Conservation (phyloP, 2,797 vertebrate genomes). For the Chromis chromis region DNA sequence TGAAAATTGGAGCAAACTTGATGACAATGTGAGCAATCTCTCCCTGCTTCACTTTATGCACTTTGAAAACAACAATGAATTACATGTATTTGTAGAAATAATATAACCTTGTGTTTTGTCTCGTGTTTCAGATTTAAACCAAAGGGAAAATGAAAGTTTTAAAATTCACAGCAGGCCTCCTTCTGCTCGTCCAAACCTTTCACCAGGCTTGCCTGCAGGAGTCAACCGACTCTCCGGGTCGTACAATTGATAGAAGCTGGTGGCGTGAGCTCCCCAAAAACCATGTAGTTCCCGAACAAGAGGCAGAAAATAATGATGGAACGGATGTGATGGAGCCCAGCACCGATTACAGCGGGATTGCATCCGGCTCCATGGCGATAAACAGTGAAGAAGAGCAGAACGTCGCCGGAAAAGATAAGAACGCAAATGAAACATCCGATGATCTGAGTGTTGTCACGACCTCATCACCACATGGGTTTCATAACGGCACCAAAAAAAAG, state of each 20-base stretch:
- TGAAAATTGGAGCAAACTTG: too few relatives aligned
- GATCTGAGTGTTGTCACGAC: neutral
- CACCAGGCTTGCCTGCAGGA: constrained; percentile 46
- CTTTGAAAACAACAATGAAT: neutral
- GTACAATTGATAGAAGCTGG: constrained; percentile 59
- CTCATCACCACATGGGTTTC: neutral
- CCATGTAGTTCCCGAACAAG: neutral
- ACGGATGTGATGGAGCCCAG: too few relatives aligned
- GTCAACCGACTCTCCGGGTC: constrained; percentile 51
- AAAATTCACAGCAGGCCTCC: constrained; percentile 45
- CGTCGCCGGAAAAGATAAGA: neutral
- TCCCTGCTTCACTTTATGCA: neutral
- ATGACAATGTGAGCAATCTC: too few relatives aligned
- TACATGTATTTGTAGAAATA: neutral
- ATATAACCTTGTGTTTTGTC: constrained; percentile 13
- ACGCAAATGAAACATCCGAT: constrained; percentile 10
- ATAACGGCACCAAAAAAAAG: constrained; percentile 1
- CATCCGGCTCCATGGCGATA: constrained; percentile 20
- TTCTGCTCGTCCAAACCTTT: constrained; percentile 68
- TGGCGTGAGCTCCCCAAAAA: constrained; percentile 31
- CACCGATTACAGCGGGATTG: neutral
- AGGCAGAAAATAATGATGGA: constrained; percentile 16
- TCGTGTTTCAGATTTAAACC: constrained; percentile 59
- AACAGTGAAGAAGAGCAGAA: constrained; percentile 6
- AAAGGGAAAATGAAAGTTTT: constrained; percentile 62